These are phyloP conservation scores for Aegypius monachus DNA, from an alignment of 2,113 vertebrate species.

Conservation along the genomic window DNA sequence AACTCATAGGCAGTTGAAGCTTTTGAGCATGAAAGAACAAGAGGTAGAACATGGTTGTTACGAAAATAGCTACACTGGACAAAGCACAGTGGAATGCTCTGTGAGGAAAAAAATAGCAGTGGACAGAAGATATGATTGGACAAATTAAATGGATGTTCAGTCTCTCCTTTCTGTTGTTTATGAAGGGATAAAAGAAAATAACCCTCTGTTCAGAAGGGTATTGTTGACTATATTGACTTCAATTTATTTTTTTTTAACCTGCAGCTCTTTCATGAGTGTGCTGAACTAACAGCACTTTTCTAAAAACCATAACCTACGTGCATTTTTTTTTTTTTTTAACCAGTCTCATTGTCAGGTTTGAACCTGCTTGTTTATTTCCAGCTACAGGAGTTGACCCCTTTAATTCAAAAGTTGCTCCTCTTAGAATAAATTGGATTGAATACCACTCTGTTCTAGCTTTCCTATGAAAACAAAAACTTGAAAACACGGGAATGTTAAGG, in stretches of 20 bases:
- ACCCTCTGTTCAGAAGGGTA: background rate
- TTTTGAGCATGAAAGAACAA: background rate
- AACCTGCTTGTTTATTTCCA: background rate
- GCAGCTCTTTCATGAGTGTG: background rate
- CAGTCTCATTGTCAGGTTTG: background rate
- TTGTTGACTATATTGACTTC: background rate
- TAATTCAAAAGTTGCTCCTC: background rate
- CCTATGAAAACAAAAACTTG: background rate
- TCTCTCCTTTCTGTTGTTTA: background rate
- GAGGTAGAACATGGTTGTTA: background rate
- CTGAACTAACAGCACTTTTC: background rate
- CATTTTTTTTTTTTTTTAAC: background rate
- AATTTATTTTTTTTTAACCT: background rate
- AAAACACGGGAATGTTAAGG: background rate
- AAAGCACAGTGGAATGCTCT: background rate
- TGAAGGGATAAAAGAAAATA: background rate
- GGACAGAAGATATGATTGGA: background rate
- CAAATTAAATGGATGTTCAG: background rate
- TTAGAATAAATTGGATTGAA: background rate
- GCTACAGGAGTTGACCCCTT: background rate
- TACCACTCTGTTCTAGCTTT: background rate
- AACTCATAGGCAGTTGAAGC: background rate
- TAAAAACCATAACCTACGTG: background rate
- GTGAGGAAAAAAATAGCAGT: background rate
- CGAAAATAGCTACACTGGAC: background rate